phyloP scores from a whole-genome alignment of 2,888 invertebrate genomes.

The Epinotia bilunana region DNA sequence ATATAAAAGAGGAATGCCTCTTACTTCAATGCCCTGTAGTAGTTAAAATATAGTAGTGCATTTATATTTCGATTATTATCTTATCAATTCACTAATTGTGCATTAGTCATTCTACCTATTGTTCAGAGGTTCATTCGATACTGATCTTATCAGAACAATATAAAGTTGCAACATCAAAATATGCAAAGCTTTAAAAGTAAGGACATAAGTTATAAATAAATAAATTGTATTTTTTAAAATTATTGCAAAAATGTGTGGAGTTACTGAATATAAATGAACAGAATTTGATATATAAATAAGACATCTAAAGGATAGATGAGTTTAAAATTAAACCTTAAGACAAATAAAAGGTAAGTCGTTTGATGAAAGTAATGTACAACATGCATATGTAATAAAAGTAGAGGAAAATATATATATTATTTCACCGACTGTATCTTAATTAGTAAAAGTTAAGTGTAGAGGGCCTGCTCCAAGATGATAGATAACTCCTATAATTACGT shows the following conservation, averaged over 20 bases:
- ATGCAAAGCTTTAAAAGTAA: constrained; percentile 26
- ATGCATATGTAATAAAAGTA: no score
- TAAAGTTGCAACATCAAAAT: constrained; percentile 17
- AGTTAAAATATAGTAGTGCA: constrained; percentile 9
- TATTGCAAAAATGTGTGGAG: constrained; percentile 19
- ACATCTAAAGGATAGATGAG: neutral
- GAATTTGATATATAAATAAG: constrained; percentile 8
- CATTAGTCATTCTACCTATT: constrained; percentile 14
- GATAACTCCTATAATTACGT: neutral
- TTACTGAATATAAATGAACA: constrained; percentile 4
- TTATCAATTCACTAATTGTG: constrained; percentile 27
- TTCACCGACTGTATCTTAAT: neutral
- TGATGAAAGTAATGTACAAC: neutral
- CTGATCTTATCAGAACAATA: constrained; percentile 35
- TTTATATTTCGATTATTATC: constrained; percentile 1
- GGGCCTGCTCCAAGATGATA: constrained; percentile 27
- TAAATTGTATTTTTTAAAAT: constrained; percentile 30
- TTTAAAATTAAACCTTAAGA: constrained; percentile 12
- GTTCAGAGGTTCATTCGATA: constrained; percentile 12
- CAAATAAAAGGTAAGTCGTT: constrained; percentile 4
- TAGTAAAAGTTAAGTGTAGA: constrained; percentile 11
- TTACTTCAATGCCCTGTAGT: constrained; percentile 18
- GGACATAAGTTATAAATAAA: constrained; percentile 41
- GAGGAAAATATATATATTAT: neutral
- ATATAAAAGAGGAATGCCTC: constrained; percentile 31